Evolutionary conservation across 1,140 invertebrate species (phyloP).

Genomic region (Laupala kohalensis): DNA sequence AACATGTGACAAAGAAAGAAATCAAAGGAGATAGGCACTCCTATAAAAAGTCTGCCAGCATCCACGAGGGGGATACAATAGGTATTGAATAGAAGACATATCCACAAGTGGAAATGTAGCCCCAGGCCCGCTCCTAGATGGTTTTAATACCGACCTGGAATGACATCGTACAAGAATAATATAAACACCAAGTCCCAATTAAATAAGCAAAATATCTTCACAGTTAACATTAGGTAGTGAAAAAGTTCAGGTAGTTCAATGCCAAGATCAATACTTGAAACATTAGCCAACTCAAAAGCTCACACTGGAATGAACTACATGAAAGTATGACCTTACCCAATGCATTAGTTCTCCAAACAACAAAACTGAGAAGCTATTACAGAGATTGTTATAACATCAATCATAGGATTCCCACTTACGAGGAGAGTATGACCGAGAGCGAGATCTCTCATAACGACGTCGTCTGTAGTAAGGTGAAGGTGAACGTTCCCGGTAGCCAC

Average conservation of each 20-base stretch:
- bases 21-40: not conserved
- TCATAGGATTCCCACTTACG: conserved; percentile 26
- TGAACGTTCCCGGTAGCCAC: conserved; percentile 19
- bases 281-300: not conserved
- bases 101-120: conserved; percentile 8
- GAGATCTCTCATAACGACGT: conserved; percentile 29
- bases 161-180: conserved; percentile 6
- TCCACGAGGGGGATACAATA: not conserved
- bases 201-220: not conserved
- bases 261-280: not conserved
- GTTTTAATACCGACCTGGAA: conserved; percentile 11
- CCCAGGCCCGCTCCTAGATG: conserved; percentile 3
- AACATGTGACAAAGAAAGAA: not conserved
- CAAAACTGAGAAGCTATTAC: not conserved
- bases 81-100: not conserved
- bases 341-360: not conserved
- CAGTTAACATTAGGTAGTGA: not conserved
- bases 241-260: not conserved
- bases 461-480: conserved; percentile 33
- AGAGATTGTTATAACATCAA: not conserved
- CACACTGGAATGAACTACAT: not conserved
- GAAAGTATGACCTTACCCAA: not conserved
- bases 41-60: conserved; percentile 5
- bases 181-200: not conserved
- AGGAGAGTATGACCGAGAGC: conserved; percentile 37